Evolutionary conservation across 2,888 invertebrate genomes (phyloP).

Genomic region (Leptodirus hochenwartii): DNA sequence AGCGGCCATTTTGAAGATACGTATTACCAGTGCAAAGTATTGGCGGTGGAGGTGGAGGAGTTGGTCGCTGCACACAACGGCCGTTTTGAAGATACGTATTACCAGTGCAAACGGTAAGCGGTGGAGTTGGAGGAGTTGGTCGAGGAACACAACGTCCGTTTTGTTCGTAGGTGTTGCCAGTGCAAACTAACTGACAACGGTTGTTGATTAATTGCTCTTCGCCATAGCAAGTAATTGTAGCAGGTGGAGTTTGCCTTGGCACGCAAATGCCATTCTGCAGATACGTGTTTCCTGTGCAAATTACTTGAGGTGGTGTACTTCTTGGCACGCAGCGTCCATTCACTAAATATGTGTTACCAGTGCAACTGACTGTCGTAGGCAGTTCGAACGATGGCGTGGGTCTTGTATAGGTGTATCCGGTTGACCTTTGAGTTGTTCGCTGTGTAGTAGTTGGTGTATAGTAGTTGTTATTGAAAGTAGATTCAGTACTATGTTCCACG

Average conservation of each 20-base stretch:
- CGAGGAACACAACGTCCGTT: not conserved
- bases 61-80: constrained; percentile 9
- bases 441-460: constrained; percentile 6
- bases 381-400: constrained; percentile 6
- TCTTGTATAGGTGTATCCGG: too few species aligned
- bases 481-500: too few species aligned
- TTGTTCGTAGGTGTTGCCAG: constrained; percentile 9
- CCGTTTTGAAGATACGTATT: constrained; percentile 10
- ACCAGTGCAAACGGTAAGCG: constrained; percentile 7
- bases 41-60: constrained; percentile 8
- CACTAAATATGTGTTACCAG: constrained; percentile 7
- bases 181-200: constrained; percentile 4
- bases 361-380: constrained; percentile 6
- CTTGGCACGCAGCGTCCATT: constrained; percentile 10
- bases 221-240: constrained; percentile 6
- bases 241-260: constrained; percentile 12
- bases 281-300: constrained; percentile 9
- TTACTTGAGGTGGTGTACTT: constrained; percentile 9
- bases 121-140: constrained; percentile 2
- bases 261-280: constrained; percentile 3
- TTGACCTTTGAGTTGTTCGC: too few species aligned
- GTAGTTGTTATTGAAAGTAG: constrained; percentile 4
- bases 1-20: constrained; percentile 8
- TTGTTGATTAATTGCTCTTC: constrained; percentile 7
- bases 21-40: constrained; percentile 7